Conservation (phyloP, 2,888 invertebrate species). For the Drosophila neoperkinsi region DNA sequence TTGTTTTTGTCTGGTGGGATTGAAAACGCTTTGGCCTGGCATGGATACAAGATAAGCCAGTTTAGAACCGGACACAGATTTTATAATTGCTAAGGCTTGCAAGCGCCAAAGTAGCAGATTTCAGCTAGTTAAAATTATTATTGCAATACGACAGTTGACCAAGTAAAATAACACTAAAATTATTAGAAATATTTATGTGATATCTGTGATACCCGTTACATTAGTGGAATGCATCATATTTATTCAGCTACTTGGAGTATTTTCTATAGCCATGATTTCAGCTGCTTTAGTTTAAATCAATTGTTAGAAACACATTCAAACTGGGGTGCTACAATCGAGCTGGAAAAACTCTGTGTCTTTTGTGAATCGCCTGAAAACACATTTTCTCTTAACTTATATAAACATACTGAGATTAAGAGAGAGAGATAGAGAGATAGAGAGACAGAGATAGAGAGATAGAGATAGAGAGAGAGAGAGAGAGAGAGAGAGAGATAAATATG, state of each 20-base stretch:
- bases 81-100: not conserved
- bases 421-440: too few species aligned
- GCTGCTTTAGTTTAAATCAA: not conserved
- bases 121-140: conserved; percentile 1
- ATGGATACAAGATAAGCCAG: conserved; percentile 38
- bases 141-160: conserved; percentile 3
- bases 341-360: not conserved
- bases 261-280: not conserved
- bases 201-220: not conserved
- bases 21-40: conserved; percentile 41
- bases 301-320: not conserved
- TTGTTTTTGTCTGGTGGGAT: conserved; percentile 21
- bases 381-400: not conserved
- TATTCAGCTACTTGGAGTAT: not conserved
- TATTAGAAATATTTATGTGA: not conserved
- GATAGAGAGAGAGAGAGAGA: not conserved
- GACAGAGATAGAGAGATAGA: too few species aligned
- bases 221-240: too few species aligned
- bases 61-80: conserved; percentile 17
- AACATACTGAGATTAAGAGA: not conserved
- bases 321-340: not conserved
- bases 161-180: not conserved
- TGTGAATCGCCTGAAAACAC: not conserved
- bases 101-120: conserved; percentile 3
- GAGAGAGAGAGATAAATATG: not conserved